Base-by-base conservation (phyloP, 2,888 invertebrate species). In the Tetrapedia diversipes region DNA sequence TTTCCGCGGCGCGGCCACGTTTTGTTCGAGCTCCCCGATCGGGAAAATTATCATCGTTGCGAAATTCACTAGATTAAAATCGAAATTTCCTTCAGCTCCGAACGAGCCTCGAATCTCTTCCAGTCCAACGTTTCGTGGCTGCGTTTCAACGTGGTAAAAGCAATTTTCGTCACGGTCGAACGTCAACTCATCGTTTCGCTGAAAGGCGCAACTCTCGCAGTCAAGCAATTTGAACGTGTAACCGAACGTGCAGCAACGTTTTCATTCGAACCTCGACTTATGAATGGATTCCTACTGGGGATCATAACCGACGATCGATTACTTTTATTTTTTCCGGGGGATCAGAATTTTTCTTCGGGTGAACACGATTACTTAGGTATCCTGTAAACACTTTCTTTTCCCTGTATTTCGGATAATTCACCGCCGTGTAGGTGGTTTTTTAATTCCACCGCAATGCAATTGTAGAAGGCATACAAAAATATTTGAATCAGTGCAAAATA, bases 231-330 rank as follows among this genome's bases (percentile, higher is more conserved):
- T 47, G 22, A 14, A 6, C 22, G 2, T 22, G 3, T 22, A 24
- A 47, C 22, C 22, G 22, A 22, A 24, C 47, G 8, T 14, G 16
- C 29, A 51, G 27, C 29, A n/a, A n/a, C 27, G n/a, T 16, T 0
- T 29, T 51, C 16, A 27, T 51, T 51, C 49, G 4, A 51, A 51
- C 16, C 49, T n/a, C 24, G 16, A 51, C 27, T 51, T 51, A 27
- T 51, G 49, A 51, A 51, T 51, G 49, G 27, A 51, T 29, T 4
- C 1, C 1, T 8, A 7, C 24, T 8, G 24, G 24, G 24, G 16
- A 14, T 8, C 14, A 8, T 49, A 49, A 16, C 4, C 2, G 10
- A 19, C 27, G 10, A 51, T 51, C 27, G 8, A 27, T n/a, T 10
- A n/a, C 39, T 0, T n/a, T 14, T 51, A 27, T 10, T 27, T 51